These are phyloP conservation scores for Scolopax rusticola DNA, from an alignment of 2,797 vertebrate species.

Conservation along the genomic window DNA sequence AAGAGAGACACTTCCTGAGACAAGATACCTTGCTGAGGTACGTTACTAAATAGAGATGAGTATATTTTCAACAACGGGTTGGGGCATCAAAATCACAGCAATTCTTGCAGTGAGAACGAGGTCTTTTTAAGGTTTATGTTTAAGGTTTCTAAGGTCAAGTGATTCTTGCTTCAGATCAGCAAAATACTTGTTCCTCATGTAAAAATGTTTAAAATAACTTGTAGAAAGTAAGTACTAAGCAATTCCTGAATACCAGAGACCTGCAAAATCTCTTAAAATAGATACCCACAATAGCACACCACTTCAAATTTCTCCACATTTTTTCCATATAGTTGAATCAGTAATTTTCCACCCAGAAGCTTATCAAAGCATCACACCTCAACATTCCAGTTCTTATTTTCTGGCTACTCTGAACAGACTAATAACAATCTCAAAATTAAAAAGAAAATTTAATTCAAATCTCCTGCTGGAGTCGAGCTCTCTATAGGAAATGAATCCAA, in stretches of 20 bases:
- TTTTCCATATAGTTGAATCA: background rate
- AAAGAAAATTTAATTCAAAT: background rate
- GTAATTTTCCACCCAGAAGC: background rate
- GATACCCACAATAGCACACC: background rate
- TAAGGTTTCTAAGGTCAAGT: slow-evolving; percentile 2
- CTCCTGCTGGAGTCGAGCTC: background rate
- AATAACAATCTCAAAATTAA: background rate
- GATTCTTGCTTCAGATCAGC: background rate
- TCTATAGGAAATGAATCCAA: background rate
- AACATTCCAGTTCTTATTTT: background rate
- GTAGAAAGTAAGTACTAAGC: background rate
- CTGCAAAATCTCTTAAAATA: background rate
- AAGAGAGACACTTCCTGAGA: slow-evolving; percentile 37
- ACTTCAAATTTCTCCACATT: background rate
- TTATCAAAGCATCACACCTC: background rate
- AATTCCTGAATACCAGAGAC: background rate
- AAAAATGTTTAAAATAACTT: background rate
- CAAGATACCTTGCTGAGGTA: slow-evolving; percentile 34
- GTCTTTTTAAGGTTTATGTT: background rate
- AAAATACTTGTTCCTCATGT: background rate
- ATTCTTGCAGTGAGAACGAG: background rate
- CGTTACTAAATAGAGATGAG: background rate
- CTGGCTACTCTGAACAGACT: background rate
- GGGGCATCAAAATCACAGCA: background rate
- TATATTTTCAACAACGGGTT: background rate